phyloP scores from a whole-genome alignment of 2,113 vertebrate species.

The Bufo bufo region DNA sequence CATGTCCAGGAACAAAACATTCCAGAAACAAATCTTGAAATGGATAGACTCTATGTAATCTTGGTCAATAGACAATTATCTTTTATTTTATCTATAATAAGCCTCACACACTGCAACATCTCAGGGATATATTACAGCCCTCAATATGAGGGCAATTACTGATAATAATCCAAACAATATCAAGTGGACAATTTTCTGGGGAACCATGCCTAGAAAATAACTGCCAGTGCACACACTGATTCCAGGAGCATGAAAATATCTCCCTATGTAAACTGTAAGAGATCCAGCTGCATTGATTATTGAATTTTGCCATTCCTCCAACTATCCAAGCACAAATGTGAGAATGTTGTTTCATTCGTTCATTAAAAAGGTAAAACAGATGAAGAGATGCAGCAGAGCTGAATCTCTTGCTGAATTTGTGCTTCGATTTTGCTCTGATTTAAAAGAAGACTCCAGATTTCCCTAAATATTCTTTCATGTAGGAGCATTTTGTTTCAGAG shows the following conservation, averaged over 20 bases:
- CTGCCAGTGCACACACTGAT: neutral
- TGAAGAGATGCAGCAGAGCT: no score
- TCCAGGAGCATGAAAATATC: neutral
- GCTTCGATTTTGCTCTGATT: no score
- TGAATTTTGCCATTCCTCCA: neutral
- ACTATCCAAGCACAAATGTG: neutral
- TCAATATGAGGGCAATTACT: constrained; percentile 6
- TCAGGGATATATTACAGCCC: constrained; percentile 1
- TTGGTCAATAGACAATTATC: neutral
- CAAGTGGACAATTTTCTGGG: constrained; percentile 2
- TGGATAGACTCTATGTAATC: neutral
- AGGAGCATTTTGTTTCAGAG: no score
- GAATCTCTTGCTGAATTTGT: no score
- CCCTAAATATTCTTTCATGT: no score
- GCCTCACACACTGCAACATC: neutral
- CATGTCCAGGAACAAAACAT: neutral
- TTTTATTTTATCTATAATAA: constrained; percentile 4
- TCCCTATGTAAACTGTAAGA: neutral
- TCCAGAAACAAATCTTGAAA: neutral
- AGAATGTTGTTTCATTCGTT: neutral
- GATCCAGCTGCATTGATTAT: neutral
- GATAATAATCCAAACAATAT: constrained; percentile 11
- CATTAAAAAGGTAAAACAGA: no score
- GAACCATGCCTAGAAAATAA: neutral
- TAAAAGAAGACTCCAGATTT: no score